Evolutionary conservation across 1,140 invertebrate genomes (phyloP).

Genomic region (Drosophila rufa): DNA sequence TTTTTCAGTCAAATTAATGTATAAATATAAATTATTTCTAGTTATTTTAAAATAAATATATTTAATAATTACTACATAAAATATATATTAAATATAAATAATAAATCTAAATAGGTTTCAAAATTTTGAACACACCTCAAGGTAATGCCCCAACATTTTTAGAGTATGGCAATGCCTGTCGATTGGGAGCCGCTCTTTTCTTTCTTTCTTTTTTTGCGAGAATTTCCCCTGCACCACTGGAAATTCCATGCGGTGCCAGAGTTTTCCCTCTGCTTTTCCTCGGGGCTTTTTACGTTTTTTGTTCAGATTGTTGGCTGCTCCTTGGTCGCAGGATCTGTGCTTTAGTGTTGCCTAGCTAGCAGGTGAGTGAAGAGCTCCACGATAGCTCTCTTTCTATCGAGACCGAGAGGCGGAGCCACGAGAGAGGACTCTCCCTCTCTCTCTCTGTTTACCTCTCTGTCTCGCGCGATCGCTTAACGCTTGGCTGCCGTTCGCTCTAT

Average conservation of each 20-base stretch:
- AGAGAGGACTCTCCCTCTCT: slow-evolving; percentile 5
- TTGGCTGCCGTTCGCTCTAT: slow-evolving; percentile 51
- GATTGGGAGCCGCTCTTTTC: slow-evolving; percentile 15
- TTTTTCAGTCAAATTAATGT: too few species aligned
- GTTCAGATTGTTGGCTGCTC: background rate
- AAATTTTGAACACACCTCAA: background rate
- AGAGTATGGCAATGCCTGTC: slow-evolving; percentile 25
- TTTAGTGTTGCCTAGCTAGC: slow-evolving; percentile 63
- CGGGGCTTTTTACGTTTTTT: background rate
- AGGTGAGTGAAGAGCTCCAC: slow-evolving; percentile 37
- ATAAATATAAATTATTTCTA: background rate
- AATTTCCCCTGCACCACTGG: slow-evolving; percentile 51
- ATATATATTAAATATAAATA: background rate
- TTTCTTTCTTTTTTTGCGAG: background rate
- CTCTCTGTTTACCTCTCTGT: slow-evolving; percentile 1
- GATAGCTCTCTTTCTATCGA: too few species aligned
- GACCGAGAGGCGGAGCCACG: slow-evolving; percentile 24
- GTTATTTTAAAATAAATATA: background rate
- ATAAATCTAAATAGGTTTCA: too few species aligned
- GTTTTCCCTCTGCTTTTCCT: slow-evolving; percentile 1
- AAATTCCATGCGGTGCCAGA: slow-evolving; percentile 32
- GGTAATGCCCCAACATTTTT: background rate
- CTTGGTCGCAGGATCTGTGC: slow-evolving; percentile 7
- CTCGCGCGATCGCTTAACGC: slow-evolving; percentile 33
- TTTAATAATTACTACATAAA: background rate